Conservation (phyloP, 2,888 invertebrate genomes). For the Crematogaster levior region DNA sequence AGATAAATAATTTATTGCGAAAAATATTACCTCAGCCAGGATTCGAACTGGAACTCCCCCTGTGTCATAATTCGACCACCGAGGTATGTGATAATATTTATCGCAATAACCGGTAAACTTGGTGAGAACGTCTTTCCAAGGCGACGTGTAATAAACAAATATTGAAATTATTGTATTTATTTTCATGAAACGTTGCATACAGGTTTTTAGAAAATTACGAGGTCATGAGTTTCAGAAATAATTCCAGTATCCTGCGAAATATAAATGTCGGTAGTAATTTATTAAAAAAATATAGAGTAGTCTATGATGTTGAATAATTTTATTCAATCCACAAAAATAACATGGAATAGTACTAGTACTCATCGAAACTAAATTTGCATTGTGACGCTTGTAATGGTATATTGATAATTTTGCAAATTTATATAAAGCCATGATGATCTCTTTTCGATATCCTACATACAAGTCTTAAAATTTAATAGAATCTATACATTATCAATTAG, state of each 20-base stretch:
- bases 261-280: neutral
- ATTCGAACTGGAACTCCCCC: too few species aligned
- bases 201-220: neutral
- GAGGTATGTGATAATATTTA: too few species aligned
- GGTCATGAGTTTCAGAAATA: neutral
- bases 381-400: neutral
- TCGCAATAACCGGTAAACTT: too few species aligned
- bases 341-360: neutral
- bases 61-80: too few species aligned
- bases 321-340: neutral
- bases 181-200: neutral
- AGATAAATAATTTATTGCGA: too few species aligned
- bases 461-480: neutral
- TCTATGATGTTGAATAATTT: neutral
- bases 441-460: neutral
- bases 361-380: neutral
- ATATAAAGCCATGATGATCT: neutral
- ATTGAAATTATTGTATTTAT: conserved; percentile 9
- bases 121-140: too few species aligned
- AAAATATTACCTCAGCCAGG: too few species aligned
- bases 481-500: neutral
- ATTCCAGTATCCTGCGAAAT: neutral
- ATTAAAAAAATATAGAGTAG: neutral
- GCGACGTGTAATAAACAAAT: too few species aligned
- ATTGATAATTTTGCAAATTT: neutral